phyloP scores from a whole-genome alignment of 2,797 vertebrate species.

The Gorsachius magnificus region DNA sequence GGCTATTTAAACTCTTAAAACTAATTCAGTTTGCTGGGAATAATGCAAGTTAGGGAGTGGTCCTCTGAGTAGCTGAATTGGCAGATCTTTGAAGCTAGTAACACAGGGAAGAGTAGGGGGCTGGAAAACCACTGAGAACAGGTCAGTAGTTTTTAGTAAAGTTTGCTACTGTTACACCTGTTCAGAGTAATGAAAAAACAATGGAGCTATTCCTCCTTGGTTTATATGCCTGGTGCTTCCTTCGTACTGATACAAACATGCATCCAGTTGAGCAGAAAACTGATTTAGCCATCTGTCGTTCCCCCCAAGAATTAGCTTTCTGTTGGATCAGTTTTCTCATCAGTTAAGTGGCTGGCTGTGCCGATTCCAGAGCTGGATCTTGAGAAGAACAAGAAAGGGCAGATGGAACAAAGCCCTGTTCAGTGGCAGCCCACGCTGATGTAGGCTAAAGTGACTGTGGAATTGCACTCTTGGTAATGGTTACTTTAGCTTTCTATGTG shows the following conservation, averaged over 20 bases:
- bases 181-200: background rate
- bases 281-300: background rate
- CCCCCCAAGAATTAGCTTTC: background rate
- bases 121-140: background rate
- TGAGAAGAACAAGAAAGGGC: background rate
- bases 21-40: background rate
- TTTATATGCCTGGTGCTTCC: background rate
- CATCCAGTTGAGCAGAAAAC: background rate
- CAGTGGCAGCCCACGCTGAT: background rate
- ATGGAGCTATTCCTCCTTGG: background rate
- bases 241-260: background rate
- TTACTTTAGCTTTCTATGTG: background rate
- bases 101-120: background rate
- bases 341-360: background rate
- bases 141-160: background rate
- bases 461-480: background rate
- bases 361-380: background rate
- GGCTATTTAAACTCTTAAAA: background rate
- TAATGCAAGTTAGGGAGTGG: background rate
- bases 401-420: background rate
- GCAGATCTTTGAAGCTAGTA: background rate
- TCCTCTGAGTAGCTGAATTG: background rate
- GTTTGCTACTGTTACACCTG: background rate
- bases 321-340: background rate
- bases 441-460: background rate